Evolutionary conservation across 2,888 invertebrate genomes (phyloP), one percentile per base, ranked within the genome.

Genomic region (Phragmatobia fuliginosa): DNA sequence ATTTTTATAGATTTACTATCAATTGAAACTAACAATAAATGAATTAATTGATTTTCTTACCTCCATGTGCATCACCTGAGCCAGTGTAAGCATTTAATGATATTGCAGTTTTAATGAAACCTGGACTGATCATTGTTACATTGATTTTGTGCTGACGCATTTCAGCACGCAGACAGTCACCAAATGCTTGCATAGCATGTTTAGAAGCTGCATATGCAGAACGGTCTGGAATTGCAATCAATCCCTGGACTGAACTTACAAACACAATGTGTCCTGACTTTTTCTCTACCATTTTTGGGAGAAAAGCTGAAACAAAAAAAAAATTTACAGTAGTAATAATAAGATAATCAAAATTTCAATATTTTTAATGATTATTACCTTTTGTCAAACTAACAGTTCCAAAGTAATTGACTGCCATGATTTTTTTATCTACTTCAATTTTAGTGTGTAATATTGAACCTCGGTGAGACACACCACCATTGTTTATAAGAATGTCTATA

Each of bases 321-420:
- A 31, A 31, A 25, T 58, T 31, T 4, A 32, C 38, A 32, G 32
- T 59, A 8, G 21, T 25, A 45, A 33, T 60, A n/a, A 7, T n/a
- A 21, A 60, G 6, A 28, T 56, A 0, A 8, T n/a, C n/a, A 45
- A 18, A 0, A 25, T 28, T 4, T 25, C n/a, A n/a, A n/a, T n/a
- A n/a, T 11, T 28, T 1, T 28, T 6, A 28, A 28, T 28, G 6
- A 52, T 36, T 28, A 56, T 66, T 94, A 98, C 99, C 98, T 97
- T 98, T 99, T 1, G 99, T 98, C 36, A 99, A 92, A 49, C 97
- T 98, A 68, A 99, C 97, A 77, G 98, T 96, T 25, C 99, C 99
- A 94, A 99, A 98, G 91, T 98, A 99, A 95, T 99, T 99, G 11
- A 99, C 97, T 52, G 96, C 93, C 99, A 99, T 99, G 60, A 99